phyloP scores from a whole-genome alignment of 1,140 invertebrate species.

The Anagrus nilaparvatae region DNA sequence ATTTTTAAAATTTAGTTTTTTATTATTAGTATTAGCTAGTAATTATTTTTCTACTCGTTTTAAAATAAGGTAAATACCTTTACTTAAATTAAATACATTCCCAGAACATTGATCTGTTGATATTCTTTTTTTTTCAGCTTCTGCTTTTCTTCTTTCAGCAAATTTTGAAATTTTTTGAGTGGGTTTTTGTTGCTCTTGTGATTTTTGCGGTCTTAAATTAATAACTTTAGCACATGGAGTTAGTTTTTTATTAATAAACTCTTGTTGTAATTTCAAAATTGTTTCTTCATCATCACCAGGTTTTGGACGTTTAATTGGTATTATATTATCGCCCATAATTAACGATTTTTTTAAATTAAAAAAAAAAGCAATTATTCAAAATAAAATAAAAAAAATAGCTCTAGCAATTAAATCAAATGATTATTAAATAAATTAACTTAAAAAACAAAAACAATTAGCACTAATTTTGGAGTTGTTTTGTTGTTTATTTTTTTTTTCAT shows the following conservation, averaged over 20 bases:
- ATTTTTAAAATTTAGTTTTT: conserved; percentile 7
- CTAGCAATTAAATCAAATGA: no score
- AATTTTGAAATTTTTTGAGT: conserved; percentile 27
- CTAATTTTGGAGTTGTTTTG: no score
- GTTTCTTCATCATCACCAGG: conserved; percentile 56
- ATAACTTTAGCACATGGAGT: conserved; percentile 50
- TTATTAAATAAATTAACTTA: no score
- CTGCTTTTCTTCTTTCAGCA: conserved; percentile 17
- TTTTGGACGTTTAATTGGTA: conserved; percentile 44
- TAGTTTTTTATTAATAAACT: conserved; percentile 45
- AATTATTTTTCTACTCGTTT: no score
- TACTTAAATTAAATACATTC: conserved; percentile 17
- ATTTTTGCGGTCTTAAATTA: conserved; percentile 28
- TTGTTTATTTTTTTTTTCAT: no score
- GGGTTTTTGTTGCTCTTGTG: neutral
- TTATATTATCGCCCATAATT: no score
- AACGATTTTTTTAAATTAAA: no score
- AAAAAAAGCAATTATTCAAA: no score
- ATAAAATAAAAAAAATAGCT: no score
- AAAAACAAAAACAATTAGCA: no score
- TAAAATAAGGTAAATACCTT: no score
- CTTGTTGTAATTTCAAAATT: conserved; percentile 57
- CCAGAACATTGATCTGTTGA: conserved; percentile 21
- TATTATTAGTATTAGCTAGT: no score
- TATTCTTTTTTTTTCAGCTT: conserved; percentile 16